Percentiles rank a stretch among this genome's conserved stretches.
Conservation (phyloP, 1,140 invertebrate species). For the Drosophila subobscura region DNA sequence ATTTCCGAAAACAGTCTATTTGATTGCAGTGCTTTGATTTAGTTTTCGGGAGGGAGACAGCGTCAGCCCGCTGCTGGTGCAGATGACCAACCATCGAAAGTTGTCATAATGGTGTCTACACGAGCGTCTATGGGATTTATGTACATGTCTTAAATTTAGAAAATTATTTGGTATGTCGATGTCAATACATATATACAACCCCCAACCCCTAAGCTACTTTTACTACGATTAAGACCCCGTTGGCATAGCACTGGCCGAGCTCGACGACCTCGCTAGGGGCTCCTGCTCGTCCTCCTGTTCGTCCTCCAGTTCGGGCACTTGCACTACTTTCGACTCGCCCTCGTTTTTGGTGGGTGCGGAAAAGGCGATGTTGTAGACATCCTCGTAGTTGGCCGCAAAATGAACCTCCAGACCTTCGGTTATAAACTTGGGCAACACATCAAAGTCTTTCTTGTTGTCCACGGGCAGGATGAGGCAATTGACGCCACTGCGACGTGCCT, state of each 20-base stretch:
- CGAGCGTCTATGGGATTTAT: slow-evolving; percentile 85
- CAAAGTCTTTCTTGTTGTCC: slow-evolving; percentile 98
- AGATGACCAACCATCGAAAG: slow-evolving; percentile 86
- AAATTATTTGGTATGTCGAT: slow-evolving; percentile 60
- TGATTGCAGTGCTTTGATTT: no score
- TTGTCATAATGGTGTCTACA: slow-evolving; percentile 88
- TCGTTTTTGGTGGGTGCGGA: slow-evolving; percentile 19
- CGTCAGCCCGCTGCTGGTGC: slow-evolving; percentile 91
- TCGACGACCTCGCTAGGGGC: slow-evolving; percentile 45
- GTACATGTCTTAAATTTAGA: slow-evolving; percentile 46
- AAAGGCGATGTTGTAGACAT: slow-evolving; percentile 95
- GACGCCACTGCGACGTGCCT: slow-evolving; percentile 96
- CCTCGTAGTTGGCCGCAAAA: slow-evolving; percentile 94
- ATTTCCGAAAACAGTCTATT: no score
- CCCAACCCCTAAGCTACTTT: slow-evolving; percentile 44
- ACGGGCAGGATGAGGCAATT: slow-evolving; percentile 95
- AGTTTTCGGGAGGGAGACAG: slow-evolving; percentile 88
- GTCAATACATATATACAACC: slow-evolving; percentile 35
- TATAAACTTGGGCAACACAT: slow-evolving; percentile 96
- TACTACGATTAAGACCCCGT: slow-evolving; percentile 38
- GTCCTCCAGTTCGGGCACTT: not conserved
- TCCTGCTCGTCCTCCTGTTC: slow-evolving; percentile 10
- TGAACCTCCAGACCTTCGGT: slow-evolving; percentile 96
- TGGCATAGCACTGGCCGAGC: slow-evolving; percentile 33
- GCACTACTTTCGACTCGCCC: slow-evolving; percentile 4